Conservation (phyloP, 2,113 vertebrate genomes). For the Callionymus lyra region DNA sequence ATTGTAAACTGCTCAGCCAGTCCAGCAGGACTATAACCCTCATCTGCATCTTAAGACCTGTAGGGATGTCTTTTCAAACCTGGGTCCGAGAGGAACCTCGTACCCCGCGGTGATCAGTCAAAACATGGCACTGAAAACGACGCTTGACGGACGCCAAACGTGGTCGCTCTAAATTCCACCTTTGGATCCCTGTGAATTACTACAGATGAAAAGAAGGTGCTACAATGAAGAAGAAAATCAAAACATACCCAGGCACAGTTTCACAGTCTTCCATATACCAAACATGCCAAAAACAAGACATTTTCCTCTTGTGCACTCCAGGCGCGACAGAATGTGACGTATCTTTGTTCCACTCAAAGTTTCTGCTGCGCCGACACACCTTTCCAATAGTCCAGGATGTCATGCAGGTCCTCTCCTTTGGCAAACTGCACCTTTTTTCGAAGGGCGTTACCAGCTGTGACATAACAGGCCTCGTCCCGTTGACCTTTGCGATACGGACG, state of each 20-base stretch:
- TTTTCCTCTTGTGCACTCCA: constrained; percentile 16
- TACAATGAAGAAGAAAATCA: constrained; percentile 49
- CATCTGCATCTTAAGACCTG: too few species aligned
- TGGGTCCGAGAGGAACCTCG: too few species aligned
- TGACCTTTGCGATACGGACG: constrained; percentile 96
- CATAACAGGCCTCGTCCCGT: constrained; percentile 87
- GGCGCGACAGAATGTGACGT: constrained; percentile 30
- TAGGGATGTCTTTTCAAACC: too few species aligned
- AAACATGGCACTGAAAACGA: constrained; percentile 55
- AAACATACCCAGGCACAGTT: constrained; percentile 53
- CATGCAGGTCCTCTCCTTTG: constrained; percentile 98
- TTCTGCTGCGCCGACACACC: constrained; percentile 98
- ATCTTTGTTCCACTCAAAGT: constrained; percentile 71
- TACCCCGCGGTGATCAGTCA: constrained; percentile 11
- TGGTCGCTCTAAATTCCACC: constrained; percentile 29
- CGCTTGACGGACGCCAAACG: constrained; percentile 31
- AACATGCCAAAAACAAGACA: constrained; percentile 56
- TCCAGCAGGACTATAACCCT: too few species aligned
- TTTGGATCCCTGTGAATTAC: constrained; percentile 33
- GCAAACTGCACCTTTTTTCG: constrained; percentile 98
- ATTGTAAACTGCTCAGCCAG: too few species aligned
- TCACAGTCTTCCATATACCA: constrained; percentile 51
- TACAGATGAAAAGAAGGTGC: constrained; percentile 21
- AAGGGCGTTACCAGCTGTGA: constrained; percentile 94
- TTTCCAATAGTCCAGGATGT: constrained; percentile 99